A percentile compares a stretch with the other conserved stretches of the same genome.
These are phyloP conservation scores for Apamea crenata DNA, from an alignment of 2,888 invertebrate species.

Conservation along the genomic window DNA sequence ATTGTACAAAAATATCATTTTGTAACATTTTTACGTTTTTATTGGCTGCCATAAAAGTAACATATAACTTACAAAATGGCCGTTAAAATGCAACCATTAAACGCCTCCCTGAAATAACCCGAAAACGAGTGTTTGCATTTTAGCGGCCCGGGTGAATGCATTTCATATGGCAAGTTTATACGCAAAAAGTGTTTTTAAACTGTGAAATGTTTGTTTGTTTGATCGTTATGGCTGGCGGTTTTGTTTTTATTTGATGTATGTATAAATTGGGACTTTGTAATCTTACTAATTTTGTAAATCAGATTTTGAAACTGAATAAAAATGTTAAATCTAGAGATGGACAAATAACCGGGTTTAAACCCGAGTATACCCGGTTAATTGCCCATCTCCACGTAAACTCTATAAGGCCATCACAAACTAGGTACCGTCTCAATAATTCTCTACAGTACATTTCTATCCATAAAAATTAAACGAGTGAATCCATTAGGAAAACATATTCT, in stretches of 20 bases:
- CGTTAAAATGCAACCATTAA: conserved; percentile 84
- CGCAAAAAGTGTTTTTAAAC: conserved; percentile 19
- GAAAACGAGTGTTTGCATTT: conserved; percentile 80
- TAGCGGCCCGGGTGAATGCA: conserved; percentile 71
- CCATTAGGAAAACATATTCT: conserved; percentile 65
- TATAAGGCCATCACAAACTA: not conserved
- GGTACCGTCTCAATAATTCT: not conserved
- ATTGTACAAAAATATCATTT: conserved; percentile 72
- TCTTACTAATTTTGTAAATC: no score
- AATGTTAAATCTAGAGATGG: not conserved
- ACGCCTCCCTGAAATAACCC: conserved; percentile 82
- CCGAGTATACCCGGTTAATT: not conserved
- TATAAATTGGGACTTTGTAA: not conserved
- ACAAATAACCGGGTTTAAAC: not conserved
- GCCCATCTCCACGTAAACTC: not conserved
- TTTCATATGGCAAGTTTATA: conserved; percentile 64
- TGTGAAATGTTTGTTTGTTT: conserved; percentile 32
- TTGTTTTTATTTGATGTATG: not conserved
- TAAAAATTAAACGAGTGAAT: conserved; percentile 43
- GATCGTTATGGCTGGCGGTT: not conserved
- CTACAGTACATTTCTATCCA: not conserved
- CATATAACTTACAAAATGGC: conserved; percentile 75
- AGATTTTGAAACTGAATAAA: not conserved
- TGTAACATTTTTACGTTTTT: conserved; percentile 78
- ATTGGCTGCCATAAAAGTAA: conserved; percentile 81